Base-by-base conservation (phyloP, 2,113 vertebrate species). In the Hippocampus barbouri region DNA sequence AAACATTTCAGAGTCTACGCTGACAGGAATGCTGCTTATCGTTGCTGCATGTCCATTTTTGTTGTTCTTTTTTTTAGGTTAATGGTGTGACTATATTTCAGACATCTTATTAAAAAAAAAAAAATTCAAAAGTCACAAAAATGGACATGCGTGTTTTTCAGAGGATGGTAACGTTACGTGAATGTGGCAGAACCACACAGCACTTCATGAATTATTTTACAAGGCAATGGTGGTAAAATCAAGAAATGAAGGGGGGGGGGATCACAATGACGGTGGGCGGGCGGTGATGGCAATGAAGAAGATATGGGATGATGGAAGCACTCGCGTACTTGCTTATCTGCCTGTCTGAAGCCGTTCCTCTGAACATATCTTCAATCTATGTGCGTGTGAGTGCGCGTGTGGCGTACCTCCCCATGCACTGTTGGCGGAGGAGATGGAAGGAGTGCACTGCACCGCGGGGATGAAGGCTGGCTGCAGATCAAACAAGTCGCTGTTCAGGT, bases 391-490 rank as follows among this genome's bases (percentile, higher is more conserved):
- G 66, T 21, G 67, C 18, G 72, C 59, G 70, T 59, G 73, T 21
- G 63, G 4, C 91, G 74, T 85, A 97, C 95, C 96, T 95, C 94
- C 94, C 95, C 96, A 97, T 79, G 94, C 94, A 88, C 84, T 94
- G 90, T 87, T 92, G 87, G 90, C 78, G 12, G 91, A 93, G 77
- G 94, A 92, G 90, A 95, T 96, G 81, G 93, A 93, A 79, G 94
- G 94, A 80, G 91, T 93, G 85, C 94, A 95, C 84, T 96, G 95
- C 89, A 95, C 93, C 18, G 95, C 91, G 53, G 95, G 95, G 87
- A 96, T 92, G 91, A 96, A 97, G 12, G 94, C 87, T 75, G 95
- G 95, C 86, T 97, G 95, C 71, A 97, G 92, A 87, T 96, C 95
- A 90, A 97, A 97, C 82, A 97, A 93, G 91, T 97, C 95, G 75